Base-by-base conservation (phyloP, 2,888 invertebrate species). In the Monochamus alternatus region DNA sequence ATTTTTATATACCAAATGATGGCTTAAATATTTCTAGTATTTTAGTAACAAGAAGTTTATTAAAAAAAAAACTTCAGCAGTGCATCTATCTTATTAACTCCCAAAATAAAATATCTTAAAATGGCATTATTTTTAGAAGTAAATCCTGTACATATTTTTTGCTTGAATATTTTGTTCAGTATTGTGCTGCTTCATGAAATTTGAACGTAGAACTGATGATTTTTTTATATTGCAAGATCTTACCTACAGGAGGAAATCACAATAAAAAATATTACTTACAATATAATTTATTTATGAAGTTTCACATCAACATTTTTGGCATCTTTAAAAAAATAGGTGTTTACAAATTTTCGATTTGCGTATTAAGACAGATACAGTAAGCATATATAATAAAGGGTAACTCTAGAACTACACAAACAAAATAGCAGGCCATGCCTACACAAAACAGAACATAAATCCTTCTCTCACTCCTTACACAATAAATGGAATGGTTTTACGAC, bases 281-380 rank as follows among this genome's bases (percentile, higher is more conserved):
- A 38, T 68, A 68, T 14, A 68, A 2, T 68, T 68, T 68, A 59
- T 68, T 59, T 31, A 22, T n/a, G n/a, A 51, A 55, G 31, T 59
- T 52, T 58, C 58, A 68, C 68, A 67, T 58, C 55, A 7, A 63
- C 14, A 32, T 55, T 68, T 68, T 68, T 68, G 68, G 68, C 68
- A 68, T 68, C 68, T 58, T 68, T 68, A 58, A 68, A 68, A 67
- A 68, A 55, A 68, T 68, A 68, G 68, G 68, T 68, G 68, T 68
- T 43, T 43, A 59, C 31, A 22, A 14, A 55, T 31, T 55, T 14
- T 14, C n/a, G 3, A 5, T 55, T 55, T 55, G 55, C 55, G 14
- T 22, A 55, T 9, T 58, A 68, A 58, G 38, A 68, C 68, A 68
- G 22, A 51, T 47, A 59, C n/a, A 63, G n/a, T 47, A 47, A 44